A percentile compares a stretch with the other conserved stretches of the same genome.
Conservation (phyloP, 2,888 invertebrate genomes). For the Macrophya annulata region DNA sequence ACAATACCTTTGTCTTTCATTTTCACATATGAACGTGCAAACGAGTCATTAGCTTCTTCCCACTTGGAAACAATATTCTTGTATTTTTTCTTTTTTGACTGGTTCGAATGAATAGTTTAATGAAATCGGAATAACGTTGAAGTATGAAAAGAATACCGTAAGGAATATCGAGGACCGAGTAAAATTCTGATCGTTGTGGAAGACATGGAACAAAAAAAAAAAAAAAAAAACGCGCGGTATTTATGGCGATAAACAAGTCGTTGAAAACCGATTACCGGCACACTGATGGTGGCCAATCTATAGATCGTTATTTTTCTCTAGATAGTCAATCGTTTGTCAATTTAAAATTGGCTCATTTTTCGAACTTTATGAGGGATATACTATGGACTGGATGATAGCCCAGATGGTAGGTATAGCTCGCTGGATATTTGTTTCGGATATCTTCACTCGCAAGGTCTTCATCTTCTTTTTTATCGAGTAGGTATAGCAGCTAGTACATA, state of each 20-base stretch:
- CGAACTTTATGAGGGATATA: not conserved
- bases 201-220: not conserved
- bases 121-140: not conserved
- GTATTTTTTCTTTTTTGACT: not conserved
- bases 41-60: not conserved
- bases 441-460: not conserved
- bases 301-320: not conserved
- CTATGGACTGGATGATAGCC: not conserved
- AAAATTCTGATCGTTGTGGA: not conserved
- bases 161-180: not conserved
- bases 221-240: conserved; percentile 58
- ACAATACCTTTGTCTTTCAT: not conserved
- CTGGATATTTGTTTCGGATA: not conserved
- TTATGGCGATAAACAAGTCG: conserved; percentile 65
- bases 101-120: not conserved
- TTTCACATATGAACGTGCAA: not conserved
- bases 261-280: conserved; percentile 63
- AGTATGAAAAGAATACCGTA: not conserved
- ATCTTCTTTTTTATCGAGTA: not conserved
- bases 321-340: conserved; percentile 60
- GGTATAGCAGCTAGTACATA: not conserved
- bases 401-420: not conserved
- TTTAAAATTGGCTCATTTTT: conserved; percentile 26
- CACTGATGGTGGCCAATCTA: conserved; percentile 60
- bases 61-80: not conserved